These are phyloP conservation scores for Lingula anatina DNA, from an alignment of 2,888 invertebrate genomes.

Conservation along the genomic window DNA sequence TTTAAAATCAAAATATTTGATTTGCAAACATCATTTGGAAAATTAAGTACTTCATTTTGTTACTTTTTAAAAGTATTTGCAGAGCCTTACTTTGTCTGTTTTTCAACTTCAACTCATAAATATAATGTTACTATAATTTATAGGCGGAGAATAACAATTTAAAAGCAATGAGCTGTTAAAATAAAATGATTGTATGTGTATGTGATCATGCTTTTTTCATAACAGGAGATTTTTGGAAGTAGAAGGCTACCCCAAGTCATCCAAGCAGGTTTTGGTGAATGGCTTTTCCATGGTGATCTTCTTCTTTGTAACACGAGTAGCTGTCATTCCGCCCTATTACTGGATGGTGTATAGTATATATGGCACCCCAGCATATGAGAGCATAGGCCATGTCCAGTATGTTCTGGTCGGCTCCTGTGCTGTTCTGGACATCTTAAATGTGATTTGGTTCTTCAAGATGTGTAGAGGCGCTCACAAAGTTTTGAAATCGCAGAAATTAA, in stretches of 20 bases:
- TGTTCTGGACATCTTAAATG: slow-evolving; percentile 42
- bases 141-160: too few relatives aligned
- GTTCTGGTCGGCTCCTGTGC: slow-evolving; percentile 42
- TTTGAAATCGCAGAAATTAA: slow-evolving; percentile 4
- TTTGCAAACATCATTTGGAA: too few relatives aligned
- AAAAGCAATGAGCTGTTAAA: too few relatives aligned
- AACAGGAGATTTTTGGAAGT: slow-evolving; percentile 46
- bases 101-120: too few relatives aligned
- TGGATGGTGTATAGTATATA: slow-evolving; percentile 39
- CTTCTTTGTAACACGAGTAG: slow-evolving; percentile 44
- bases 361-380: slow-evolving; percentile 29
- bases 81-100: neutral
- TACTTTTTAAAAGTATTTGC: neutral
- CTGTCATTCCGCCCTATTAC: slow-evolving; percentile 46
- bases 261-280: slow-evolving; percentile 32
- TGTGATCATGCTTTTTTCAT: slow-evolving; percentile 1
- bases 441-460: slow-evolving; percentile 47
- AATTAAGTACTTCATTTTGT: neutral
- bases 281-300: slow-evolving; percentile 45
- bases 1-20: too few relatives aligned
- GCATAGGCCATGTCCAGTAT: slow-evolving; percentile 40
- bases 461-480: slow-evolving; percentile 34
- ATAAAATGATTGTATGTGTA: too few relatives aligned
- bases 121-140: too few relatives aligned
- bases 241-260: slow-evolving; percentile 29